A percentile compares a stretch with the other conserved stretches of the same genome.
Evolutionary conservation across 2,113 vertebrate genomes (phyloP).

Genomic region (Ginglymostoma cirratum): DNA sequence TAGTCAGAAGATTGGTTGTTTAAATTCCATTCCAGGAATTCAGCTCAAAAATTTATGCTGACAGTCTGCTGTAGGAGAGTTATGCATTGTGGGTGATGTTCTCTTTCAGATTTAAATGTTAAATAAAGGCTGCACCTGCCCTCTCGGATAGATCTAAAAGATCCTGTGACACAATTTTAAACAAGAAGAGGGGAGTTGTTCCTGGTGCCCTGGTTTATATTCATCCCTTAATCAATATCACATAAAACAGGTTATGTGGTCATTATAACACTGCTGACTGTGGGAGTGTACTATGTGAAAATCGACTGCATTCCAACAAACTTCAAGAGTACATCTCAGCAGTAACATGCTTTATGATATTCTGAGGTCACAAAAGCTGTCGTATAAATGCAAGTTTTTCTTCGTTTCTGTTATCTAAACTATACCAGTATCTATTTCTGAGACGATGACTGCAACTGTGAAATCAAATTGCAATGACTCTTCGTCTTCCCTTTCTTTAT

Average conservation of each 20-base stretch:
- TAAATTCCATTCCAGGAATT: background rate
- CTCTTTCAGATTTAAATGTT: background rate
- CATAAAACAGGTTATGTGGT: background rate
- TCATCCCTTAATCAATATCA: background rate
- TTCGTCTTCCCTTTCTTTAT: background rate
- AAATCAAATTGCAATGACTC: background rate
- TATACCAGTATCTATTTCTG: background rate
- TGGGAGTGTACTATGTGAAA: background rate
- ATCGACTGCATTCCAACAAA: too few species aligned
- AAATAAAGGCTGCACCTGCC: background rate
- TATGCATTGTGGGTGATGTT: background rate
- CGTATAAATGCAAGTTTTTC: background rate
- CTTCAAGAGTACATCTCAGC: background rate
- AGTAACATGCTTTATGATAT: background rate
- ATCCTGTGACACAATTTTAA: background rate
- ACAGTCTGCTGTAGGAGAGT: background rate
- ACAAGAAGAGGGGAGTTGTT: background rate
- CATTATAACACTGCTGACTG: background rate
- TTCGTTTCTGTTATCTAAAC: background rate
- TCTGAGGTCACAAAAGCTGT: background rate
- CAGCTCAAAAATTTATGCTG: background rate
- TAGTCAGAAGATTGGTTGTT: background rate
- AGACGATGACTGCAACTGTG: background rate
- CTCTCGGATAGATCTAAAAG: background rate
- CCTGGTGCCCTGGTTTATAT: background rate